A percentile compares a stretch with the other conserved stretches of the same genome.
Conservation (phyloP, 2,797 vertebrate species). For the Poliocrania exsul region DNA sequence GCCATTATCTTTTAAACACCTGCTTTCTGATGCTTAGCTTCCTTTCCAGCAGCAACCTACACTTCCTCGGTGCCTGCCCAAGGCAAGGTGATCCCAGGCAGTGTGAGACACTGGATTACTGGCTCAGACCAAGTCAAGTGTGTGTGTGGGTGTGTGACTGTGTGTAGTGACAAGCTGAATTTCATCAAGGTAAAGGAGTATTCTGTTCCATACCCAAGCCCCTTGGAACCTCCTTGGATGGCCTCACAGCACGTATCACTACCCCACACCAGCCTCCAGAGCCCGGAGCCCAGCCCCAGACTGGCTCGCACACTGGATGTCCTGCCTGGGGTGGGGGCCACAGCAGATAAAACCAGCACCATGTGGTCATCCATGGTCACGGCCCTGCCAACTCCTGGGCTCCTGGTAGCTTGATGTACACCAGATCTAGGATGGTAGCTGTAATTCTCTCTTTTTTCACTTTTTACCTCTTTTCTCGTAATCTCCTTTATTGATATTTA, state of each 20-base stretch:
- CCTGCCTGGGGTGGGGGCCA: background rate
- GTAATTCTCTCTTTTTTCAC: background rate
- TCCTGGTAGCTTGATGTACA: background rate
- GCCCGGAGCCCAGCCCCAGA: background rate
- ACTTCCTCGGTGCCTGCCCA: background rate
- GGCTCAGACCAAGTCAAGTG: background rate
- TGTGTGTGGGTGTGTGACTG: too few relatives aligned
- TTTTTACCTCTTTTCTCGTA: background rate
- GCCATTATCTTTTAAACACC: background rate
- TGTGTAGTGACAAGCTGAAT: background rate
- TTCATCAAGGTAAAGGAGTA: background rate
- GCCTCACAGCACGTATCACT: background rate
- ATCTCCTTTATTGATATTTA: background rate
- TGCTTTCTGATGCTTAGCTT: background rate
- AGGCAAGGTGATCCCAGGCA: background rate
- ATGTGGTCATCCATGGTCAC: too few relatives aligned
- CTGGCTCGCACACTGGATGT: background rate
- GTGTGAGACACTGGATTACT: background rate
- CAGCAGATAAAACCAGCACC: background rate
- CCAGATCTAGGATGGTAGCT: background rate
- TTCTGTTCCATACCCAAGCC: background rate
- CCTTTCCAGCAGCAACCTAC: background rate
- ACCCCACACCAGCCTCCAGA: too few relatives aligned
- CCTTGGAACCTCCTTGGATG: background rate
- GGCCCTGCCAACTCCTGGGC: background rate